Evolutionary conservation across 2,113 vertebrate species (phyloP).

Genomic region (Acrocephalus arundinaceus): DNA sequence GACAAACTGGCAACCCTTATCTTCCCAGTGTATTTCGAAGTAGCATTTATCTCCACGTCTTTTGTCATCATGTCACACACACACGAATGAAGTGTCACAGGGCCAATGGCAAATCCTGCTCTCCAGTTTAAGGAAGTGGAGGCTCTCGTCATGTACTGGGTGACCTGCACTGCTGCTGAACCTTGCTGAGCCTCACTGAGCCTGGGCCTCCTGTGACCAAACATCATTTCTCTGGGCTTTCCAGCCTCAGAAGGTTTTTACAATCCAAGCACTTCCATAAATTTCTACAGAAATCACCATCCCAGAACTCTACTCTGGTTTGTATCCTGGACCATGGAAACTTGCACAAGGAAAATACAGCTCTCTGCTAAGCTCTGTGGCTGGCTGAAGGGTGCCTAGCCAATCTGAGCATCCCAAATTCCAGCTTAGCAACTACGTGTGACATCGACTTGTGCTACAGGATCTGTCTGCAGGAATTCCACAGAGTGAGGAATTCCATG

Average conservation of each 20-base stretch:
- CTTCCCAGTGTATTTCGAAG: constrained; percentile 11
- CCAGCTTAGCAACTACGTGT: neutral
- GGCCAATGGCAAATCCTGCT: neutral
- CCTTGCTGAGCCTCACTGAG: neutral
- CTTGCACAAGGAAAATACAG: accelerated
- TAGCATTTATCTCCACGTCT: neutral
- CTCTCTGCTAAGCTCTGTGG: neutral
- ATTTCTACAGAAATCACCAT: neutral
- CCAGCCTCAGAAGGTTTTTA: neutral
- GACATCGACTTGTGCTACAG: neutral
- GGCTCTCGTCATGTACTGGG: neutral
- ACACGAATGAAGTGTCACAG: neutral
- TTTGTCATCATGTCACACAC: neutral
- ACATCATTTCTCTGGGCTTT: neutral
- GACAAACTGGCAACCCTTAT: constrained; percentile 39
- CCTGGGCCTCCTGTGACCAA: neutral
- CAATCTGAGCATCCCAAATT: neutral
- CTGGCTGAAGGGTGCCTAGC: neutral
- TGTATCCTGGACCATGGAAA: neutral
- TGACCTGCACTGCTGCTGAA: neutral
- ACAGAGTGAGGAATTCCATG: neutral
- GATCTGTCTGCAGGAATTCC: neutral
- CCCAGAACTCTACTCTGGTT: neutral
- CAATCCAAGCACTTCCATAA: neutral
- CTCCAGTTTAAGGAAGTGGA: neutral